Base-by-base conservation (phyloP, 2,113 vertebrate genomes). In the Microcebus tavaratra region DNA sequence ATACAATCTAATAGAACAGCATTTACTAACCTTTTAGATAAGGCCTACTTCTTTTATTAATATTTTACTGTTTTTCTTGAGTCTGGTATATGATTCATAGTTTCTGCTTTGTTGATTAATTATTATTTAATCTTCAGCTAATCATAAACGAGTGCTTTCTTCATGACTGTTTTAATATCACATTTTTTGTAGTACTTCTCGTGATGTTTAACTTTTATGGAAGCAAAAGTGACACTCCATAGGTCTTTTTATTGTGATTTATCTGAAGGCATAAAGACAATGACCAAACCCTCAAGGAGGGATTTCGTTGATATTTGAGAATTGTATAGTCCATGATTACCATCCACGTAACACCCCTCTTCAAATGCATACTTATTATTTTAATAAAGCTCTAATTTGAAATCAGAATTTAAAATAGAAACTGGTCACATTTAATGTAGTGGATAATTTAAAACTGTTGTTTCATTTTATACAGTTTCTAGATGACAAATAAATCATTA, bases 401-500 rank as follows among this genome's bases (percentile, higher is more conserved):
- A 94, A 70, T 53, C 31, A 78, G 20, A 57, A 57, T 50, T 85
- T 82, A 13, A n/a, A 67, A 90, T 78, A n/a, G 18, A 25, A 86
- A 88, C 14, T 29, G 20, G 31, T 86, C 39, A 87, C 5, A 73
- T 90, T 94, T 72, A 91, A 14, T 63, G 4, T 34, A 59, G 17
- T 68, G 12, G 2, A 59, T 88, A 93, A 88, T 65, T 76, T 39
- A 72, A 87, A 89, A 23, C 4, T 81, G 90, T 86, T 89, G 7
- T 87, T 97, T 89, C 23, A 90, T 86, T 93, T 88, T 96, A 73
- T 23, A 72, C 31, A 90, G 61, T 57, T 94, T 86, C 82, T 91
- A 1, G 36, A n/a, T 95, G 89, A 96, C 34, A 97, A 70, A 39
- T 36, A 70, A 82, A 97, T 59, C 68, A 63, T 76, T 93, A 95